Percentiles rank a stretch among this genome's conserved stretches.
phyloP scores from a whole-genome alignment of 1,140 invertebrate genomes.

The Heliconius himera region DNA sequence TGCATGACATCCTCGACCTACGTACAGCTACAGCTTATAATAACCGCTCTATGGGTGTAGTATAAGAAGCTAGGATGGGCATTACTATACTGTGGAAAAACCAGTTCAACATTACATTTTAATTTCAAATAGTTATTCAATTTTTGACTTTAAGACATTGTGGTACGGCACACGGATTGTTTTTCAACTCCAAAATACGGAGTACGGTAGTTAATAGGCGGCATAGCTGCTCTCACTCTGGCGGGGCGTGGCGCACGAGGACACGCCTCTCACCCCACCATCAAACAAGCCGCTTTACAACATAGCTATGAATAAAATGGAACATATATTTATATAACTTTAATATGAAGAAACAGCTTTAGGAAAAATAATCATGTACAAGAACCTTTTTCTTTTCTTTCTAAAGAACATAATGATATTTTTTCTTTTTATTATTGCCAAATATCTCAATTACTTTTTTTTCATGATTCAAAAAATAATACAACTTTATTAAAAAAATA shows the following conservation, averaged over 20 bases:
- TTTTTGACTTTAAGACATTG: slow-evolving; percentile 50
- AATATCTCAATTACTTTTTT: too few relatives aligned
- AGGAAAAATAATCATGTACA: slow-evolving; percentile 6
- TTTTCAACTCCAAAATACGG: slow-evolving; percentile 37
- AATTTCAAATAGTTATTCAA: slow-evolving; percentile 17
- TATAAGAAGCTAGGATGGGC: slow-evolving; percentile 59
- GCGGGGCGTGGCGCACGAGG: slow-evolving; percentile 61
- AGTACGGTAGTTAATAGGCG: slow-evolving; percentile 59
- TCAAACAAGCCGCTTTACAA: slow-evolving; percentile 48
- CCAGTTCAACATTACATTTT: slow-evolving; percentile 14
- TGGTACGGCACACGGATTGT: slow-evolving; percentile 8
- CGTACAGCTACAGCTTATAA: slow-evolving; percentile 71
- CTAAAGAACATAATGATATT: not conserved
- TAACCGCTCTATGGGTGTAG: slow-evolving; percentile 52
- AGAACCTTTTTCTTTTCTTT: not conserved
- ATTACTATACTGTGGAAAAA: slow-evolving; percentile 44
- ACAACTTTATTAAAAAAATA: too few relatives aligned
- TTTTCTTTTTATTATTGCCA: too few relatives aligned
- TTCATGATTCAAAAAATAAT: too few relatives aligned
- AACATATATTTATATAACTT: slow-evolving; percentile 27
- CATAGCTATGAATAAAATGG: slow-evolving; percentile 51
- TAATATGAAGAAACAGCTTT: slow-evolving; percentile 25
- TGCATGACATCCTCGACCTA: slow-evolving; percentile 76
- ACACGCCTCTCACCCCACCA: slow-evolving; percentile 65
- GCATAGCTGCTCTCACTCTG: slow-evolving; percentile 62